These are phyloP conservation scores for Pararge aegeria DNA, from an alignment of 1,140 invertebrate species.

Conservation along the genomic window DNA sequence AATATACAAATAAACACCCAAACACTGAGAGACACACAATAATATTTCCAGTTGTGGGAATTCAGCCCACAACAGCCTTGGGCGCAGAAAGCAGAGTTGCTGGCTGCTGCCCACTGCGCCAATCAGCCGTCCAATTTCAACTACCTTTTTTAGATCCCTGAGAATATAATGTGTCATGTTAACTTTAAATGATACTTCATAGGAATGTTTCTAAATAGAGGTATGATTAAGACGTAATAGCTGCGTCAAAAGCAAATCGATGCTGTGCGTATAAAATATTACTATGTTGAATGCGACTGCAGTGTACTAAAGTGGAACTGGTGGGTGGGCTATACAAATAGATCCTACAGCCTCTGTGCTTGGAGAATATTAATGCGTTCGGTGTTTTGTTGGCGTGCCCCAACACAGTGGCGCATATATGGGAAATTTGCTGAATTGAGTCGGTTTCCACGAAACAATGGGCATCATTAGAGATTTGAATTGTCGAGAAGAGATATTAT, in stretches of 20 bases:
- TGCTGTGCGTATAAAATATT: not conserved
- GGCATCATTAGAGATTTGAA: not conserved
- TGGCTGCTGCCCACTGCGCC: too few species aligned
- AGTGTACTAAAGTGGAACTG: not conserved
- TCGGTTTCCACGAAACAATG: not conserved
- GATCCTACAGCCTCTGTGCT: not conserved
- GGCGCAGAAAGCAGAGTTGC: too few species aligned
- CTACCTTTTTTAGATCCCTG: too few species aligned
- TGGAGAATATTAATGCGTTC: not conserved
- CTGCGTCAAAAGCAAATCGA: not conserved
- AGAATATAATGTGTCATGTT: too few species aligned
- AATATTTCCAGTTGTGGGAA: too few species aligned
- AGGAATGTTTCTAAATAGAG: too few species aligned
- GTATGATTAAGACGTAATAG: too few species aligned
- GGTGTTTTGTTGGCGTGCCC: not conserved
- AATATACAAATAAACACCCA: too few species aligned
- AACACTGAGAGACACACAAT: too few species aligned
- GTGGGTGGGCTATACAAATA: not conserved
- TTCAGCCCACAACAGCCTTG: too few species aligned
- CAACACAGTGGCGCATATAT: not conserved
- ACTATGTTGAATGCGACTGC: not conserved
- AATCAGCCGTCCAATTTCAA: too few species aligned
- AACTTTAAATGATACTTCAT: too few species aligned
- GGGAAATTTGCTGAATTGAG: not conserved
- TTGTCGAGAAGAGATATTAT: not conserved